Evolutionary conservation across 1,140 invertebrate species (phyloP).

Genomic region (Heliconius melpomene): DNA sequence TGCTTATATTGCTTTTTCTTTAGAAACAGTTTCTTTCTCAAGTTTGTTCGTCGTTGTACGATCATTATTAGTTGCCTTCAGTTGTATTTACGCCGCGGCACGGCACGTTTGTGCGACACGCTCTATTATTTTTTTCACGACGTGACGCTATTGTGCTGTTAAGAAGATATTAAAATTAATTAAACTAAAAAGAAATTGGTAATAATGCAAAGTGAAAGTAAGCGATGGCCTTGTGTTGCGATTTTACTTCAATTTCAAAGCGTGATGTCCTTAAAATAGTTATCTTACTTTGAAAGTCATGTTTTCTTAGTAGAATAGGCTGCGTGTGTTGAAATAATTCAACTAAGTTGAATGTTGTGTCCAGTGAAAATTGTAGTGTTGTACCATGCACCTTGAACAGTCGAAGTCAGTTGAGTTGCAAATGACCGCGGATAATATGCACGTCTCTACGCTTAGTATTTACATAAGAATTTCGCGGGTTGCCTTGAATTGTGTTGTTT

Average conservation of each 20-base stretch:
- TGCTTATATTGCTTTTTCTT: constrained; percentile 23
- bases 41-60: constrained; percentile 43
- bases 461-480: constrained; percentile 66
- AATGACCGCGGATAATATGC: constrained; percentile 51
- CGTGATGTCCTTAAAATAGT: not conserved
- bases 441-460: constrained; percentile 46
- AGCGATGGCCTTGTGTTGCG: not conserved
- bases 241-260: not conserved
- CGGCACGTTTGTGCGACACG: constrained; percentile 52
- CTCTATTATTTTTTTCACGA: constrained; percentile 34
- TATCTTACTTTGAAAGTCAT: constrained; percentile 6
- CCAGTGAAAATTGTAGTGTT: constrained; percentile 6
- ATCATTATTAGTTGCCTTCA: constrained; percentile 48
- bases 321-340: constrained; percentile 2
- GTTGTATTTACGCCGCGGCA: constrained; percentile 58
- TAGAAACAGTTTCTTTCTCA: constrained; percentile 34
- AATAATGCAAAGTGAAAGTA: constrained; percentile 19
- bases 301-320: not conserved
- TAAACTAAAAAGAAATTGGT: constrained; percentile 13
- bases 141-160: not conserved
- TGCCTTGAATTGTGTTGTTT: constrained; percentile 44
- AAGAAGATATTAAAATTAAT: not conserved
- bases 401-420: constrained; percentile 26
- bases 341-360: constrained; percentile 10
- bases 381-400: constrained; percentile 21